Conservation (phyloP, 2,888 invertebrate genomes). For the Heterodera filipjevi region DNA sequence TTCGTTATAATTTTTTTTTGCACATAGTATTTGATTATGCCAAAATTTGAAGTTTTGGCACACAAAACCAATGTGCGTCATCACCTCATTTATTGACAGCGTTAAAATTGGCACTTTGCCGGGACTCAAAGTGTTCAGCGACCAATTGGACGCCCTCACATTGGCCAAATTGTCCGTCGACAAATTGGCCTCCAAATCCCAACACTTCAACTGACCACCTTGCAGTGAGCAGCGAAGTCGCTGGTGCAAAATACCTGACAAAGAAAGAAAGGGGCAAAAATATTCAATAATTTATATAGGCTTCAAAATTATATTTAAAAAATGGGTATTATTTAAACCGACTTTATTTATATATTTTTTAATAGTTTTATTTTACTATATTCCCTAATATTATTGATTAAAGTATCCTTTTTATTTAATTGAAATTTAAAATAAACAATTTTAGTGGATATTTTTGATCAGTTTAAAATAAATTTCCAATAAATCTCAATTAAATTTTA, state of each 20-base stretch:
- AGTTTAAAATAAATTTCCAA: not conserved
- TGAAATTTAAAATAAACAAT: no score
- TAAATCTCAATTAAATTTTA: not conserved
- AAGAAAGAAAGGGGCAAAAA: not conserved
- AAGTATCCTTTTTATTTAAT: no score
- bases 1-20: no score
- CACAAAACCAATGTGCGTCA: no score
- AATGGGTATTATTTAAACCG: no score
- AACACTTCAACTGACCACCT: slow-evolving; percentile 30
- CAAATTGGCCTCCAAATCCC: not conserved
- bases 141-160: not conserved
- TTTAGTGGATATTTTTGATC: no score
- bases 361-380: no score
- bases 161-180: not conserved
- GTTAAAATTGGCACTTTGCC: slow-evolving; percentile 28
- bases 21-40: no score
- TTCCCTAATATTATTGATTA: no score
- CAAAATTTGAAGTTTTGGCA: no score
- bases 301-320: not conserved
- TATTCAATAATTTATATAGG: no score
- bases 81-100: slow-evolving; percentile 36
- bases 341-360: no score
- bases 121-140: not conserved
- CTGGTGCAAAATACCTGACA: slow-evolving; percentile 35
- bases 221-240: slow-evolving; percentile 38